Base-by-base conservation (phyloP, 2,113 vertebrate genomes). In the Boleophthalmus pectinirostris region DNA sequence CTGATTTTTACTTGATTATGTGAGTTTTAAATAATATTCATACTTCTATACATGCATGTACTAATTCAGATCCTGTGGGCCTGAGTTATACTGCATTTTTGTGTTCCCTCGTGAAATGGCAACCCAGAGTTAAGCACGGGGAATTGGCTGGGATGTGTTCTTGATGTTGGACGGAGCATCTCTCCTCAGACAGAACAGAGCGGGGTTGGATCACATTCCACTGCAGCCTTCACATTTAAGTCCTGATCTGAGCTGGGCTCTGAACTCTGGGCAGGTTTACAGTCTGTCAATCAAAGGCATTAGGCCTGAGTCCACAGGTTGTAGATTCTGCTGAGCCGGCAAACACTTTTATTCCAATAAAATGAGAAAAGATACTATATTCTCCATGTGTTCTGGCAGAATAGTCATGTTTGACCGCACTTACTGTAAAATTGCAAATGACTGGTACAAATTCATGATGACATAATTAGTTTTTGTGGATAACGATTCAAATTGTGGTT, bases 281-380 rank as follows among this genome's bases (percentile, higher is more conserved):
- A 74, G 75, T 74, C 73, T 74, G 85, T 88, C 81, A 76, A 85
- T 91, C 90, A 87, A 60, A 70, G 16, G 33, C 68, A 33, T 46
- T 1, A 61, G 74, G 35, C 23, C 70, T 75, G 84, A 80, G 45
- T 87, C 78, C 81, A 83, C 87, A 74, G 73, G 69, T 79, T 75
- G 70, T 29, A 63, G 60, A 53, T 70, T 54, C 67, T 69, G 58
- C 72, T 81, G 60, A 79, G 82, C 84, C 66, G 82, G 74, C 67
- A 70, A 71, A 78, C 73, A 23, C 46, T 70, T 61, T 21, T n/a
- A 58, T 79, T 73, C 75, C 77, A 66, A 63, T 15, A 45, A 20
- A 29, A 82, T 35, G 35, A 75, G 79, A 58, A 76, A 81, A 79
- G 73, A 54, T 70, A 23, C 49, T 76, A 69, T 65, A 77, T 68